Evolutionary conservation across 2,888 invertebrate species (phyloP).

Genomic region (Electrophaes corylata): DNA sequence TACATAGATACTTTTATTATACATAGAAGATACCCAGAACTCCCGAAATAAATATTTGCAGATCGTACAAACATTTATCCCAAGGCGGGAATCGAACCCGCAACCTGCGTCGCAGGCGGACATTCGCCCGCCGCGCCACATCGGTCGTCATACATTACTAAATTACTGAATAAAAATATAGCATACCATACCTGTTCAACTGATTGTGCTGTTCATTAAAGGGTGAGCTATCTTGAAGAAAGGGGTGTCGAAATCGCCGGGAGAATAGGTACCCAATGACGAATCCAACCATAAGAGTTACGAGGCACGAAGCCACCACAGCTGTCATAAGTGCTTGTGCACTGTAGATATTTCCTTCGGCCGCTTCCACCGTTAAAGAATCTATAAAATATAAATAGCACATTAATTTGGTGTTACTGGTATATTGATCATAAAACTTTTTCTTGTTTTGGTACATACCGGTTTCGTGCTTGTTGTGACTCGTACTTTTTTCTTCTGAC

Average conservation of each 20-base stretch:
- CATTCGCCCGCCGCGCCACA: too few species aligned
- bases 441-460: conserved; percentile 49
- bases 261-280: conserved; percentile 93
- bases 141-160: too few species aligned
- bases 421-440: not conserved
- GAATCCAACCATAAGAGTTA: conserved; percentile 92
- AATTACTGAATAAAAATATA: conserved; percentile 6
- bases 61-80: too few species aligned
- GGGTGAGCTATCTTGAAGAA: conserved; percentile 89
- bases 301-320: conserved; percentile 91
- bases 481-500: conserved; percentile 80
- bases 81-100: too few species aligned
- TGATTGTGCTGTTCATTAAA: conserved; percentile 91
- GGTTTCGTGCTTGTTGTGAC: conserved; percentile 77
- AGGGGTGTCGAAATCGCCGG: conserved; percentile 88
- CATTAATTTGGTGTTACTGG: not conserved
- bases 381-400: conserved; percentile 49
- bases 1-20: too few species aligned
- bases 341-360: conserved; percentile 89
- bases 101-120: too few species aligned
- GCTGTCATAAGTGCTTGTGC: conserved; percentile 92
- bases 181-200: conserved; percentile 85
- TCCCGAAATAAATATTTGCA: too few species aligned
- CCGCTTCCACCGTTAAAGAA: conserved; percentile 78
- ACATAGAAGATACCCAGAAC: too few species aligned